phyloP scores from a whole-genome alignment of 2,888 invertebrate species.

The Enchytraeus crypticus region DNA sequence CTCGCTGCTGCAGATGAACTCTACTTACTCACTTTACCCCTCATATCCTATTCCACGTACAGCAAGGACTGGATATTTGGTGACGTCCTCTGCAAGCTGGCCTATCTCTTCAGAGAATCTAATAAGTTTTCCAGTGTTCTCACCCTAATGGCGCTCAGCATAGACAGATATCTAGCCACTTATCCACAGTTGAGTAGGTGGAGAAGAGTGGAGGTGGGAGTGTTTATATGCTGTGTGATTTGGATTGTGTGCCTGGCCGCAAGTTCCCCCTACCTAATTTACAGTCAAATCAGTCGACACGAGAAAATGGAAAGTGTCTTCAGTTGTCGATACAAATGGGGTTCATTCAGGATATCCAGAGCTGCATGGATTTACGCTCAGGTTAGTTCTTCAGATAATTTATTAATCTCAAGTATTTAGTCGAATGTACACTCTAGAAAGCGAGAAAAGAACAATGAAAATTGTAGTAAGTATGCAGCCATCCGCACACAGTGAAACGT shows the following conservation, averaged over 20 bases:
- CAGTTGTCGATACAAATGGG: no score
- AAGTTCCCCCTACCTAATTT: background rate
- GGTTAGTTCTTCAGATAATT: no score
- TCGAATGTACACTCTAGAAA: no score
- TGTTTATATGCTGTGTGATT: constrained; percentile 11
- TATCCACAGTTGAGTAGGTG: constrained; percentile 15
- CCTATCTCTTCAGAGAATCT: constrained; percentile 12
- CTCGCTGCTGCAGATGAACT: constrained; percentile 21
- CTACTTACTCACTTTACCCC: constrained; percentile 21
- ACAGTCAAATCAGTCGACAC: background rate
- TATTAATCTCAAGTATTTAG: no score
- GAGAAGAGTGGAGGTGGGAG: constrained; percentile 18
- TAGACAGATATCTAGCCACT: constrained; percentile 23
- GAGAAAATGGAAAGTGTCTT: no score
- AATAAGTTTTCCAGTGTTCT: constrained; percentile 20
- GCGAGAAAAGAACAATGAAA: no score
- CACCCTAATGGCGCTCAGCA: constrained; percentile 19
- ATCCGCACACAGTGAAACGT: no score
- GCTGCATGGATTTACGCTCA: no score
- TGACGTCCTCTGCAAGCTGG: constrained; percentile 14
- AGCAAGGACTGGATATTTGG: constrained; percentile 19
- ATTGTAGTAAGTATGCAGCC: no score
- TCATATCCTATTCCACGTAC: constrained; percentile 17
- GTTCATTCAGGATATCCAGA: no score
- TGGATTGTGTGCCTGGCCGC: constrained; percentile 14